phyloP scores from a whole-genome alignment of 2,888 invertebrate genomes.

The Hemithea aestivaria region DNA sequence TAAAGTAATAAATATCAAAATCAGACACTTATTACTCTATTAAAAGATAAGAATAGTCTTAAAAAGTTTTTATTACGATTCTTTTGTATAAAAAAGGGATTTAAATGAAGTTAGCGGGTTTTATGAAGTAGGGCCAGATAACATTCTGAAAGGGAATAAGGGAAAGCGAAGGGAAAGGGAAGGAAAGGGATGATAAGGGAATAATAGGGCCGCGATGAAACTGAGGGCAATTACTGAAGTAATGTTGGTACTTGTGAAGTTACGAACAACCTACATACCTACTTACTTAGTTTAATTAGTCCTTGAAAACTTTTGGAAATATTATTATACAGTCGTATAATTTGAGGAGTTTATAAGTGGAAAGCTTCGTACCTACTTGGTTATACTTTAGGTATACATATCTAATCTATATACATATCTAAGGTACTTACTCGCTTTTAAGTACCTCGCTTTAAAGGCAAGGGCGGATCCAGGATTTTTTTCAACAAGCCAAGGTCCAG shows the following conservation, averaged over 20 bases:
- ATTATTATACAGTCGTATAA: no score
- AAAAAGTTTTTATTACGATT: slow-evolving; percentile 53
- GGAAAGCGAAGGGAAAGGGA: slow-evolving; percentile 45
- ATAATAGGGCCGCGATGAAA: slow-evolving; percentile 59
- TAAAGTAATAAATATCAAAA: slow-evolving; percentile 13
- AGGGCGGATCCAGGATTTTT: no score
- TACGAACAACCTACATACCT: slow-evolving; percentile 3
- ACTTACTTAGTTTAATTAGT: neutral
- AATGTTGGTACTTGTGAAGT: slow-evolving; percentile 14
- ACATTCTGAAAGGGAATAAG: slow-evolving; percentile 66
- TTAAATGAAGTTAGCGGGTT: slow-evolving; percentile 60
- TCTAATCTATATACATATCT: no score
- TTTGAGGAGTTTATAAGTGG: no score
- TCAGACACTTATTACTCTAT: slow-evolving; percentile 36
- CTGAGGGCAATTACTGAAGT: slow-evolving; percentile 39
- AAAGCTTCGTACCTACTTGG: no score
- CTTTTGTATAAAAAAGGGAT: slow-evolving; percentile 53
- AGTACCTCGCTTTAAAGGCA: no score
- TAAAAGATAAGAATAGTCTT: slow-evolving; percentile 42
- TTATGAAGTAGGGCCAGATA: slow-evolving; percentile 66
- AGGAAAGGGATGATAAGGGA: slow-evolving; percentile 60
- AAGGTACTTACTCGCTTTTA: no score
- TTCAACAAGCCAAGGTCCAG: no score
- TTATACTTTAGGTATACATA: no score
- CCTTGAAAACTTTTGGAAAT: no score